Evolutionary conservation across 1,140 invertebrate species (phyloP), one percentile per base, ranked within the genome.

Genomic region (Solenopsis fugax): DNA sequence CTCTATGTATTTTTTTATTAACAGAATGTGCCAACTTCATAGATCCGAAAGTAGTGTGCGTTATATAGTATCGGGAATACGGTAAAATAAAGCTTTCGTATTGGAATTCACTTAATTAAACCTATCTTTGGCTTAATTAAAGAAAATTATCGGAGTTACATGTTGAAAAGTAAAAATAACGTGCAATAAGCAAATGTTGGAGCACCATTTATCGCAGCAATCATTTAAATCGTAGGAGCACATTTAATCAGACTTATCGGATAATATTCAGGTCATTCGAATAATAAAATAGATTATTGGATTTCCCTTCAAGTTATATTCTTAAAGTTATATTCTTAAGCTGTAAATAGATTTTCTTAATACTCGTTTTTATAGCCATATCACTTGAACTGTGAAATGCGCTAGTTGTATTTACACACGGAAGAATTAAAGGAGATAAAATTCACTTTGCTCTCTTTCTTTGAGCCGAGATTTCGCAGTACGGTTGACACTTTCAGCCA

Each of bases 401-500:
- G n/a, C 21, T 52, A 56, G 12, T 13, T n/a, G 41, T 18, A 80
- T 56, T 13, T 29, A 62, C 7, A 71, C 10, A 56, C 10, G 16
- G 9, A 18, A 37, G 21, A 13, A 78, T 41, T 6, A 41, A 41
- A 41, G 7, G 4, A 78, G 29, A 65, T 67, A 41, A 54, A 52
- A 69, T 54, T 80, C 29, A 76, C n/a, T 60, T 41, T 16, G 13
- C 5, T 41, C 24, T 37, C 58, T 16, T 45, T 21, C 60, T 37
- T n/a, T 37, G 45, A 29, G 6, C 10, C 7, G 37, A 64, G 29
- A 67, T 71, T 56, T 9, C 10, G 18, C n/a, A 21, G 13, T 62
- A 41, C 54, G 10, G 16, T 48, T 81, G 65, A 84, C 48, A 48
- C 29, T 21, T 73, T 52, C 29, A n/a, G 21, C 72, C 65, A 72